A percentile compares a stretch with the other conserved stretches of the same genome.
Evolutionary conservation across 2,113 vertebrate species (phyloP).

Genomic region (Trichechus manatus): DNA sequence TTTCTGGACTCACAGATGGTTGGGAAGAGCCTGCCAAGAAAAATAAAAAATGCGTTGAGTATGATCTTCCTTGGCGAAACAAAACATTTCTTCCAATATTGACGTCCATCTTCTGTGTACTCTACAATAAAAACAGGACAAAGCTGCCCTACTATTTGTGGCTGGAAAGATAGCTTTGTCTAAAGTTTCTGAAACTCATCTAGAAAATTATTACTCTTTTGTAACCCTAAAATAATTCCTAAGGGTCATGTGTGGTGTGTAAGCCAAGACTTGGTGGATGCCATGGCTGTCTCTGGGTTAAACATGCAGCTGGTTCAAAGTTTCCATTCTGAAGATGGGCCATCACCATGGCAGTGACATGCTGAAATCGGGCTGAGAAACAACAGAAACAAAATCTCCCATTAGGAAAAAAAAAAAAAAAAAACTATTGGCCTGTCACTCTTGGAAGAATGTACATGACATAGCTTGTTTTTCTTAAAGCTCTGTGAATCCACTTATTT

Average conservation of each 20-base stretch:
- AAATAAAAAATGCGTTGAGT: slow-evolving; percentile 66
- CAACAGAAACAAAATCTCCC: neutral
- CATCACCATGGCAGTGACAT: neutral
- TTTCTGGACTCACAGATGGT: slow-evolving; percentile 76
- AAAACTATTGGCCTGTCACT: neutral
- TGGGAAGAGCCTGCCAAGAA: slow-evolving; percentile 85
- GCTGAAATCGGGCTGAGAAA: neutral
- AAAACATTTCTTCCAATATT: slow-evolving; percentile 65
- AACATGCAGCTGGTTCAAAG: neutral
- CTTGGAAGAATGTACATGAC: neutral
- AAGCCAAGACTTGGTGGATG: neutral
- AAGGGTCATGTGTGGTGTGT: neutral
- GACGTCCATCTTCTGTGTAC: slow-evolving; percentile 65
- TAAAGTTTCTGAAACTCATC: slow-evolving; percentile 54
- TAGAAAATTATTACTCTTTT: slow-evolving; percentile 34
- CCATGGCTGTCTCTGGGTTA: neutral
- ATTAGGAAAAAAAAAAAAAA: neutral
- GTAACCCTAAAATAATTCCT: slow-evolving; percentile 29
- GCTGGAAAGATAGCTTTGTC: slow-evolving; percentile 46
- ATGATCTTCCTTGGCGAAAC: slow-evolving; percentile 68
- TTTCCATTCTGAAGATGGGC: neutral
- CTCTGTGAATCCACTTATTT: slow-evolving; percentile 18
- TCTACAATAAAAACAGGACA: slow-evolving; percentile 76
- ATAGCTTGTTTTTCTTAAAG: slow-evolving; percentile 46
- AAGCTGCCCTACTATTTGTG: slow-evolving; percentile 65